phyloP scores from a whole-genome alignment of 2,113 vertebrate species.

The Rhea pennata region DNA sequence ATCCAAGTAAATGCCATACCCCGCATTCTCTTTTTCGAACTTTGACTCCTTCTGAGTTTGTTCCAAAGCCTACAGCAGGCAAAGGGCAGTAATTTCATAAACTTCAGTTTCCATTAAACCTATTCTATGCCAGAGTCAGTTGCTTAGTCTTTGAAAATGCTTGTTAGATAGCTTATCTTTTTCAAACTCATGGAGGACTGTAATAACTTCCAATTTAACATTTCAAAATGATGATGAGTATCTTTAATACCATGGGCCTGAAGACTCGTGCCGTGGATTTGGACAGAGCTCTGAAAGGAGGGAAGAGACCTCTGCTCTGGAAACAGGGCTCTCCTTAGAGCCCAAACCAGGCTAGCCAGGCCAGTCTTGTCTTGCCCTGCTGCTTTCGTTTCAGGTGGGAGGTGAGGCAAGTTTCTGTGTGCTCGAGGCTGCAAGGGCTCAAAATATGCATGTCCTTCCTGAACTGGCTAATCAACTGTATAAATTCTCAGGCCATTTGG shows the following conservation, averaged over 20 bases:
- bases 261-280: neutral
- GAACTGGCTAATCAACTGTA: neutral
- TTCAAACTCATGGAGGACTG: neutral
- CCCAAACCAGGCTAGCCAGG: neutral
- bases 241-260: neutral
- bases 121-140: neutral
- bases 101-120: neutral
- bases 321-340: neutral
- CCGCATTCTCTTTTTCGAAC: neutral
- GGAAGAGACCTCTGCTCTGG: neutral
- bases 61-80: neutral
- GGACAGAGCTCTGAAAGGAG: neutral
- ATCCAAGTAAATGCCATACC: neutral
- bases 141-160: neutral
- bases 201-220: neutral
- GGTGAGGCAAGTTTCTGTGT: neutral
- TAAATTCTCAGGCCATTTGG: neutral
- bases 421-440: neutral
- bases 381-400: neutral
- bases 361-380: neutral
- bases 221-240: neutral
- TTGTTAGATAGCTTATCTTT: neutral
- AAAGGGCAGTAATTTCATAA: neutral
- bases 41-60: neutral
- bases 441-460: neutral